These are phyloP conservation scores for Trichoplusia ni DNA, from an alignment of 1,140 invertebrate genomes.

Conservation along the genomic window DNA sequence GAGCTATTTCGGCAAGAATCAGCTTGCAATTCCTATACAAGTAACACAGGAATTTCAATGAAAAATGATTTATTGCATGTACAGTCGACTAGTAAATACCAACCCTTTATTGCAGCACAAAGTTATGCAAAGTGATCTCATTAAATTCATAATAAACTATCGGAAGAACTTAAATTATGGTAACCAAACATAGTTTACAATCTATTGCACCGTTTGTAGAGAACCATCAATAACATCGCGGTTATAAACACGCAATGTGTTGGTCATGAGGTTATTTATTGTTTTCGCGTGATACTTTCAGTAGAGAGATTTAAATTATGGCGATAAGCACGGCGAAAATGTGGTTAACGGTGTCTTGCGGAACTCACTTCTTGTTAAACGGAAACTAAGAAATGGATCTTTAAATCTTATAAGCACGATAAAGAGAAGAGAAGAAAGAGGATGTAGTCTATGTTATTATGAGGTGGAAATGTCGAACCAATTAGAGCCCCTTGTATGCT, in stretches of 20 bases:
- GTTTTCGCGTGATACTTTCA: constrained; percentile 8
- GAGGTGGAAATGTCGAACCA: no score
- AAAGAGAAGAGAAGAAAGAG: no score
- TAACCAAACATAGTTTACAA: neutral
- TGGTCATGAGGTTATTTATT: neutral
- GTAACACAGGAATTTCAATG: no score
- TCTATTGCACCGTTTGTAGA: constrained; percentile 7
- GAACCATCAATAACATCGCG: constrained; percentile 4
- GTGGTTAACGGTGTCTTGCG: constrained; percentile 1
- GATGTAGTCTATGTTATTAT: no score
- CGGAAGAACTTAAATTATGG: constrained; percentile 10
- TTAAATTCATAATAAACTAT: neutral
- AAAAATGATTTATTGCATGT: no score
- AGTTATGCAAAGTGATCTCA: neutral
- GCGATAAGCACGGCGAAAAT: neutral
- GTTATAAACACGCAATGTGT: constrained; percentile 10
- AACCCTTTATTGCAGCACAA: no score
- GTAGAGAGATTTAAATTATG: neutral
- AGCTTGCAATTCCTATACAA: no score
- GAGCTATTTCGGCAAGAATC: no score
- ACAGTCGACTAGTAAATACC: no score
- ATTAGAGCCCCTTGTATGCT: no score
- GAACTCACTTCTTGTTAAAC: neutral
- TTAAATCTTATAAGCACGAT: no score
- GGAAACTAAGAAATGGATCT: neutral